A percentile compares a stretch with the other conserved stretches of the same genome.
Evolutionary conservation across 1,140 invertebrate species (phyloP).

Genomic region (Semibalanus balanoides): DNA sequence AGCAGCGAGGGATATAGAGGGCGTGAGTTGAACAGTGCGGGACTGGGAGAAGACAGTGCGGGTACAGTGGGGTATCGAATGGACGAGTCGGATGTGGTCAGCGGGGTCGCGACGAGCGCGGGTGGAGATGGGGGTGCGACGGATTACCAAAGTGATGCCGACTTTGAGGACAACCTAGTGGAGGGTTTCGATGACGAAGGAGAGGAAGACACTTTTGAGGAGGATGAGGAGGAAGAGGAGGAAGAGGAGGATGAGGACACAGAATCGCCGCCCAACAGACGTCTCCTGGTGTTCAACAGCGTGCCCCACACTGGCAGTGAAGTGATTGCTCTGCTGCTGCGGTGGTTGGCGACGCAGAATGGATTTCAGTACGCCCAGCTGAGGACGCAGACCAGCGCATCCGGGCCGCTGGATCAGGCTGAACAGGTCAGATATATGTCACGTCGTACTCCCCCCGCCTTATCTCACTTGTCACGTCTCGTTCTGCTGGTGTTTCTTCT

Average conservation of each 20-base stretch:
- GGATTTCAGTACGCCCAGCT: slow-evolving; percentile 39
- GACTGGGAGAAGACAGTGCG: too few species aligned
- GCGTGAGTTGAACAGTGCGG: too few species aligned
- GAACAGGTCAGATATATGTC: slow-evolving; percentile 24
- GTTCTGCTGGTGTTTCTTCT: too few species aligned
- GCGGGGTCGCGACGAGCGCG: too few species aligned
- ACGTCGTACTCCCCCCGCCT: too few species aligned
- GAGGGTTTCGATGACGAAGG: background rate
- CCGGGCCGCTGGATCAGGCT: slow-evolving; percentile 18
- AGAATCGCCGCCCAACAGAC: background rate
- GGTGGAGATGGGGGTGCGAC: background rate
- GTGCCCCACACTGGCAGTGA: slow-evolving; percentile 49
- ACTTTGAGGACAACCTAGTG: background rate
- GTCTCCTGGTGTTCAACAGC: slow-evolving; percentile 44
- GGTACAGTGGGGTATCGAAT: too few species aligned
- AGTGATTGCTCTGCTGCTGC: slow-evolving; percentile 44
- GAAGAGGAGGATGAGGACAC: background rate
- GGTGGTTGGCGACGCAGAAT: slow-evolving; percentile 43
- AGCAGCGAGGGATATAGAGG: background rate
- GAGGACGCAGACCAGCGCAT: slow-evolving; percentile 17
- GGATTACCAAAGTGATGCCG: background rate
- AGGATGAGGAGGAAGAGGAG: background rate
- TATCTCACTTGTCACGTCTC: too few species aligned
- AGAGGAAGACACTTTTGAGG: background rate
- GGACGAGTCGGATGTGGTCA: background rate